Conservation (phyloP, 2,888 invertebrate species). For the Deroplatys truncata region DNA sequence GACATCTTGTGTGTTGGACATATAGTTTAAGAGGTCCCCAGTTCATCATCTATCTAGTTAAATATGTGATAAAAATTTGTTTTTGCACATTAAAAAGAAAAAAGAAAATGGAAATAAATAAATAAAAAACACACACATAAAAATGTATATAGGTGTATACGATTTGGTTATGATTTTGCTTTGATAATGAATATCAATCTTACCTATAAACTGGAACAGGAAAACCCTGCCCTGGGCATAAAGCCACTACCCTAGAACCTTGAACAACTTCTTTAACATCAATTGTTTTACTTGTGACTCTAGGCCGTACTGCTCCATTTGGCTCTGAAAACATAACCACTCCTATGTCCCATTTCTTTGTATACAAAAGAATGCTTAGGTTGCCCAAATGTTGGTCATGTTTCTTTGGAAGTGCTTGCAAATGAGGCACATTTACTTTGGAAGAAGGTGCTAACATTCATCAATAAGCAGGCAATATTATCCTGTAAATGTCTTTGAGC, state of each 20-base stretch:
- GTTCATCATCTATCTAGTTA: too few species aligned
- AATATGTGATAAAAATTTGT: too few species aligned
- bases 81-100: too few species aligned
- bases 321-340: conserved; percentile 34
- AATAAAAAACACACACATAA: too few species aligned
- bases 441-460: neutral
- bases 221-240: conserved; percentile 64
- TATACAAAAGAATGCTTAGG: conserved; percentile 31
- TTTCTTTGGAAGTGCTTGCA: neutral
- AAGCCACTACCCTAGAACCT: conserved; percentile 37
- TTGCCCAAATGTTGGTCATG: neutral
- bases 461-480: neutral
- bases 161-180: neutral
- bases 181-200: conserved; percentile 39
- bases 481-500: neutral
- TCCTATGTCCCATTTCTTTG: neutral
- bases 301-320: conserved; percentile 37
- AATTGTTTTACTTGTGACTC: conserved; percentile 35
- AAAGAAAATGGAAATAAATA: too few species aligned
- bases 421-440: neutral
- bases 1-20: too few species aligned
- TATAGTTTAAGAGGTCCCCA: too few species aligned
- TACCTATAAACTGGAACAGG: conserved; percentile 42
- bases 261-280: conserved; percentile 35
- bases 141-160: too few species aligned